These are phyloP conservation scores for Poecile montanus DNA, from an alignment of 2,797 vertebrate species.

Conservation along the genomic window DNA sequence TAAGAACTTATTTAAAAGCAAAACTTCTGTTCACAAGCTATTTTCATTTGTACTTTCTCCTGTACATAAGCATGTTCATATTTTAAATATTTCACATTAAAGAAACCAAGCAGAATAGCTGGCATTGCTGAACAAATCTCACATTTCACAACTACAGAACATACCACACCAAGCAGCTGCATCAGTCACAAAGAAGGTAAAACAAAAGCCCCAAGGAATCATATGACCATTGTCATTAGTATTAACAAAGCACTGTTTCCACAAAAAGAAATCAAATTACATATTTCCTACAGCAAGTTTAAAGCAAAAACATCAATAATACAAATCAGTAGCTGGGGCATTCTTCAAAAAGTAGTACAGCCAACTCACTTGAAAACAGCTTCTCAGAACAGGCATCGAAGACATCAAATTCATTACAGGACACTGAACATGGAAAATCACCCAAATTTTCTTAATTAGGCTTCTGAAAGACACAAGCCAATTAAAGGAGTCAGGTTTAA, in stretches of 20 bases:
- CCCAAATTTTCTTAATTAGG: neutral
- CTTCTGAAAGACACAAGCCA: neutral
- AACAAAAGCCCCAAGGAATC: constrained; percentile 37
- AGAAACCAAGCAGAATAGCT: neutral
- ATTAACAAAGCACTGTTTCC: constrained; percentile 5
- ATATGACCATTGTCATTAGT: neutral
- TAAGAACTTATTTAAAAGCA: neutral
- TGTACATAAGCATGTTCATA: neutral
- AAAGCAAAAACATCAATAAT: neutral
- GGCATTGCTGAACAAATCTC: neutral
- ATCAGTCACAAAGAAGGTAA: constrained; percentile 21
- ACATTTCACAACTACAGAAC: neutral
- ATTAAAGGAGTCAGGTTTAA: neutral
- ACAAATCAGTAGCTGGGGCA: neutral
- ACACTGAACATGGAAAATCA: neutral
- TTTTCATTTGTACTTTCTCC: neutral
- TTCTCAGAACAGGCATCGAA: neutral
- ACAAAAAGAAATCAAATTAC: neutral
- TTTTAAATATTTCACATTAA: neutral
- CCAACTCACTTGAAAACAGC: neutral
- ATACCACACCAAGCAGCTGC: constrained; percentile 18
- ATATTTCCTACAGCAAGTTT: neutral
- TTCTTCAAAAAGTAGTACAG: neutral
- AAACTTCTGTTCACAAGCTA: neutral
- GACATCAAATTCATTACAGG: neutral